Evolutionary conservation across 2,888 invertebrate species (phyloP), one percentile per base, ranked within the genome.

Genomic region (Eugnorisma glareosa): DNA sequence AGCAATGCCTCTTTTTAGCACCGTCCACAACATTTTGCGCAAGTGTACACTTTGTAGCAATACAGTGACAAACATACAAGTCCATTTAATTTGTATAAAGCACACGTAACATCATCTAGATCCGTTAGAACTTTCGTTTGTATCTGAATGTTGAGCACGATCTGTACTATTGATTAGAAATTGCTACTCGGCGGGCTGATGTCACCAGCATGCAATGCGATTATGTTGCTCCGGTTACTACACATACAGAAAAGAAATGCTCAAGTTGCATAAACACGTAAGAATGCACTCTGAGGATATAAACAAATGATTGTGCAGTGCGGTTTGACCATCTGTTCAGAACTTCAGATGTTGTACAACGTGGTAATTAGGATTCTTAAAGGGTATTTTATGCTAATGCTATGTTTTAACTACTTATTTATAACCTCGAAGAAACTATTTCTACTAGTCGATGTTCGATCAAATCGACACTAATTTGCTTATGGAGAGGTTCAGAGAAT

Each of bases 91-190:
- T 90, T 82, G 90, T 91, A 91, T 85, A 86, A 84, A 80, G 76
- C 81, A 84, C 89, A 88, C 91, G 91, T 89, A 79, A 85, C 79
- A 88, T 92, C 75, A 93, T 91, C 92, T 92, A 93, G 92, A 94
- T 94, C 93, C 93, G 93, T 89, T 89, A 90, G 86, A 91, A 93
- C 95, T 95, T 95, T 95, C 95, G 88, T 93, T 93, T 88, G 73
- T 73, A 92, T 94, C 91, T 91, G 83, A 90, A 95, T 94, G 91
- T 91, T 82, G 90, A 85, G 90, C 94, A 95, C 94, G 95, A 82
- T 87, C 81, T 81, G 69, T 85, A 66, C 74, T 86, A 92, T 93
- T 93, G 94, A 94, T 95, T 95, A 95, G 95, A 95, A 95, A 95
- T 92, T 94, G 93, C 91, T 89, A 89, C 92, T 90, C 83, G 79